Conservation (phyloP, 2,888 invertebrate species). For the Cephus sareptanus region DNA sequence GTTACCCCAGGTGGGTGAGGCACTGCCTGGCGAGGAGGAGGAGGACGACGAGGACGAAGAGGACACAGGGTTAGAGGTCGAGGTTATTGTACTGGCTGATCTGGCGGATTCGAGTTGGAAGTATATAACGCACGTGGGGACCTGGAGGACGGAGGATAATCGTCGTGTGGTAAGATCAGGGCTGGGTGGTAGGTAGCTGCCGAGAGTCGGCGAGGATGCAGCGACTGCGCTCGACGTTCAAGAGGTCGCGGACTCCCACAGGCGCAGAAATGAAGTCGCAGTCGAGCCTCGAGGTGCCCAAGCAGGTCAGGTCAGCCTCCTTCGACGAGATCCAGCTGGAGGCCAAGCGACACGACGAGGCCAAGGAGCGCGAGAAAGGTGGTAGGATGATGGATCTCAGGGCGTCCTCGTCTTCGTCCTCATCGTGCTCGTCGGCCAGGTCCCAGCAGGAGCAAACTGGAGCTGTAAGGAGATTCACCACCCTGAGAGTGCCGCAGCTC, state of each 20-base stretch:
- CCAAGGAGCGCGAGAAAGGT: slow-evolving; percentile 26
- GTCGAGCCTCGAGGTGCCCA: slow-evolving; percentile 90
- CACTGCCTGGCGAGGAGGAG: not conserved
- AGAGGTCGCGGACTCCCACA: slow-evolving; percentile 87
- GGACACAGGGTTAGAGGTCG: slow-evolving; percentile 14
- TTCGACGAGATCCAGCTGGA: slow-evolving; percentile 91
- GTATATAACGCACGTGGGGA: slow-evolving; percentile 17
- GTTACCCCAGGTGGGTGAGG: not conserved
- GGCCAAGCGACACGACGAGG: slow-evolving; percentile 73
- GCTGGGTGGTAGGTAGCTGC: slow-evolving; percentile 44
- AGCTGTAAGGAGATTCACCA: slow-evolving; percentile 36
- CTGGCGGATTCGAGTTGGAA: slow-evolving; percentile 21
- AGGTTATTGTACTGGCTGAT: slow-evolving; percentile 19
- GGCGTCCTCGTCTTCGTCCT: slow-evolving; percentile 49
- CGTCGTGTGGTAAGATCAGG: not conserved
- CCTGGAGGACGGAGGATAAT: not conserved
- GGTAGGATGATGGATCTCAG: slow-evolving; percentile 24
- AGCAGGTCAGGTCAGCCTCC: slow-evolving; percentile 89
- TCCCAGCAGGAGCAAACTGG: slow-evolving; percentile 47
- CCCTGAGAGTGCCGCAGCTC: slow-evolving; percentile 75
- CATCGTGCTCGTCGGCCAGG: slow-evolving; percentile 52
- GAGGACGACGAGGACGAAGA: slow-evolving; percentile 10
- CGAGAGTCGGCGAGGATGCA: slow-evolving; percentile 74
- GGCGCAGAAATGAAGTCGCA: slow-evolving; percentile 93
- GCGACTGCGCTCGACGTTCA: slow-evolving; percentile 86